Base-by-base conservation (phyloP, 2,113 vertebrate species). In the Oryctolagus cuniculus region DNA sequence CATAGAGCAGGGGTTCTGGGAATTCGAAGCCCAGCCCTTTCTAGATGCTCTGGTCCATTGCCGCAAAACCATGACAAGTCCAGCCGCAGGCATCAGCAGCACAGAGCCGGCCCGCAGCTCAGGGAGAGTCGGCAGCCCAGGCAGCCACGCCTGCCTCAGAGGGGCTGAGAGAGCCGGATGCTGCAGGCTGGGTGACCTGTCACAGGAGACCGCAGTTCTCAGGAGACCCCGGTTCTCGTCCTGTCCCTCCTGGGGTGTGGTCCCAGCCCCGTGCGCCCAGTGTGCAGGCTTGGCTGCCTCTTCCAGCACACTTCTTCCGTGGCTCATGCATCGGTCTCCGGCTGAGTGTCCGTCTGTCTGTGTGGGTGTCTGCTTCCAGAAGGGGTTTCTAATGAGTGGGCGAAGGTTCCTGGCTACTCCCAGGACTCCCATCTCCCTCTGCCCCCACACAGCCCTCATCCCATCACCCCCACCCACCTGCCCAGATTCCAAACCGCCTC, bases 91-190 rank as follows among this genome's bases (percentile, higher is more conserved):
- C 36, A 38, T 81, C 16, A 21, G 55, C 55, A 16, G 55, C 55
- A 38, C 17, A 17, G 55, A 58, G 17, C 55, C 17, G 55, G 55
- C 55, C 55, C 55, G 17, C 55, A 13, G 55, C n/a, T 67, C 22
- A 22, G 11, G 9, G 36, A 61, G 15, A 0, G 1, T 11, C 44
- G 36, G 31, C 10, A 11, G 12, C 49, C 53, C 1, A 16, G 34
- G 61, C 81, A 81, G 36, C 61, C 12, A 53, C 6, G 17, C 11
- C 13, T 27, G 34, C 27, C 73, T 81, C 10, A 9, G 31, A 53
- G 2, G 31, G 31, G 27, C n/a, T 58, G 6, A 0, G 0, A 19
- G 29, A 88, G 25, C 21, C 5, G n/a, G 44, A 1, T 38, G 69
- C 44, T 83, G 19, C 27, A 55, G n/a, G 34, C 44, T 15, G 0